Conservation (phyloP, 37 sponge, comb jelly and placozoan genomes). For the Aphrocallistes beatrix region DNA sequence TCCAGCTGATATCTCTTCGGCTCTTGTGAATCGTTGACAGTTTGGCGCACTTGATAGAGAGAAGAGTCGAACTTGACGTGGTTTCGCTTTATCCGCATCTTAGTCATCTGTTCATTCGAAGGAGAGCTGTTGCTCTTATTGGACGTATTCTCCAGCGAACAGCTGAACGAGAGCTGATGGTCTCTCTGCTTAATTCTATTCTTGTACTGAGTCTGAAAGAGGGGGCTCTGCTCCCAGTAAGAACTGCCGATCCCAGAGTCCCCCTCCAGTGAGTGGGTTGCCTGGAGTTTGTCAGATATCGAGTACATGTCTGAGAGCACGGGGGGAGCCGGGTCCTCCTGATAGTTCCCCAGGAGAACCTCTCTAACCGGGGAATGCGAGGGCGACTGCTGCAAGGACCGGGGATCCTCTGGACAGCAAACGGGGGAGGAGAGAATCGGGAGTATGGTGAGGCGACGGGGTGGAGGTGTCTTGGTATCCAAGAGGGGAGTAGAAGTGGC, state of each 20-base stretch:
- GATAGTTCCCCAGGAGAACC: not conserved
- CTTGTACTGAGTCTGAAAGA: not conserved
- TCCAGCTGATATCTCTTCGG: not conserved
- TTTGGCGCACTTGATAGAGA: not conserved
- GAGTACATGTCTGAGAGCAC: not conserved
- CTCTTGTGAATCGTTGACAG: not conserved
- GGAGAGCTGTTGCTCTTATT: not conserved
- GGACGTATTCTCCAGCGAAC: not conserved
- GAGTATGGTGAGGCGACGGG: not conserved
- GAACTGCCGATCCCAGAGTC: slow-evolving; percentile 3
- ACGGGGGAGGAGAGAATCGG: not conserved
- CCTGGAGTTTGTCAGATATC: not conserved
- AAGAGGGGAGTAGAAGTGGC: not conserved
- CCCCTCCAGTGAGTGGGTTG: not conserved
- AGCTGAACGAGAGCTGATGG: not conserved
- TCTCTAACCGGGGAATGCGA: not conserved
- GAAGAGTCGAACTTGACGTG: not conserved
- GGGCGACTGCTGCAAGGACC: not conserved
- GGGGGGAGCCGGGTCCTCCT: not conserved
- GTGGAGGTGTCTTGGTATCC: not conserved
- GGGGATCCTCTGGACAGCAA: not conserved
- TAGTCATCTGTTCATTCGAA: not conserved
- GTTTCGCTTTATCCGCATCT: not conserved
- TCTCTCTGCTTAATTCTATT: not conserved
- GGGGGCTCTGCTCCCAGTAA: slow-evolving; percentile 6